Evolutionary conservation across 2,888 invertebrate genomes (phyloP), one percentile per base, ranked within the genome.

Genomic region (Adelognathus sp.): DNA sequence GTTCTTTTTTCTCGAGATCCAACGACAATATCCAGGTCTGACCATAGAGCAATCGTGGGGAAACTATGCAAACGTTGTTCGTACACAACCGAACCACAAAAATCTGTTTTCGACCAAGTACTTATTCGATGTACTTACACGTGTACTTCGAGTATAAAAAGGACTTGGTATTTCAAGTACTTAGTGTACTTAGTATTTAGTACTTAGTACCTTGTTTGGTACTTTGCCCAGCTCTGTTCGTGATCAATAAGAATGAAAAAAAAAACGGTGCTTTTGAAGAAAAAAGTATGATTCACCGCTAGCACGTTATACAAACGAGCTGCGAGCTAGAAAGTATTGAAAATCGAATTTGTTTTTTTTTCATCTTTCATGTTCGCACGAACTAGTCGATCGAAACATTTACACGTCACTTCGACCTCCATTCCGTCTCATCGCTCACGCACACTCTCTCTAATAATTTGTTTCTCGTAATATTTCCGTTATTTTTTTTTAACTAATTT

Each of bases 401-500:
- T 29, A 66, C 50, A 66, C 44, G 41, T 60, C 14, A 58, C 60
- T 50, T 58, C 11, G 16, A 46, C 54, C 29, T 44, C 21, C 21
- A 16, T 11, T 76, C 29, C 9, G 41, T 36, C 24, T 64, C 7
- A 71, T 67, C 54, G 24, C 50, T 63, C 60, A 56, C 61, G 11
- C 18, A 56, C 46, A 73, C 69, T 33, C 50, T 58, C 52, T 58
- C 50, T 78, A 72, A 70, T 61, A 79, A 81, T 78, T 79, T 58
- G 36, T 46, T 60, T 56, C 60, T n/a, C n/a, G n/a, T n/a, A n/a
- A 75, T 77, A 58, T 73, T 50, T 50, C 50, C 3, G 21, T 58
- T 36, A 29, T 52, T 56, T 21, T 29, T 54, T 75, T 74, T 50
- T 33, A 78, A 74, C 67, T 69, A 58, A 76, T 80, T 81, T 63